These are phyloP conservation scores for Theonella swinhoei DNA, from an alignment of 37 sponge, comb jelly and placozoan genomes.

Conservation along the genomic window DNA sequence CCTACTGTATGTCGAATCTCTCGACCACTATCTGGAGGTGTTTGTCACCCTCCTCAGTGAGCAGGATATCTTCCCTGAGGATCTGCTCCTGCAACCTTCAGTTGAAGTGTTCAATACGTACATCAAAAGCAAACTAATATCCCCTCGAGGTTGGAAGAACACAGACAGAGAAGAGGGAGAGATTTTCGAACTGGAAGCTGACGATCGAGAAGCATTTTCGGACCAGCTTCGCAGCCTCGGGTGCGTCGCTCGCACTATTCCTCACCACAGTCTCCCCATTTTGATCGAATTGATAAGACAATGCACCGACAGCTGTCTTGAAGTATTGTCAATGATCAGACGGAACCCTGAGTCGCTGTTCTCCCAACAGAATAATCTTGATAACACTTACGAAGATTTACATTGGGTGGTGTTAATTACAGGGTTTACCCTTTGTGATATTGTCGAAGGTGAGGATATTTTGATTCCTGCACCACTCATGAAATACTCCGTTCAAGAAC, in stretches of 20 bases:
- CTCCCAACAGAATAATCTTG: constrained; percentile 18
- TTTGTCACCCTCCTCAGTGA: constrained; percentile 37
- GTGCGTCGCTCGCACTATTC: constrained; percentile 37
- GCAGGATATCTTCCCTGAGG: background rate
- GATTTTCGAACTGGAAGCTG: constrained; percentile 47
- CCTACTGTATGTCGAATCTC: constrained; percentile 41
- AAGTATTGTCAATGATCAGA: background rate
- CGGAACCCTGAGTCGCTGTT: constrained; percentile 1
- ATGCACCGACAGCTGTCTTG: constrained; percentile 27
- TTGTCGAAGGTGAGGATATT: constrained; percentile 29
- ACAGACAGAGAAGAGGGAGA: constrained; percentile 16
- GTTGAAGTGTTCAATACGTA: constrained; percentile 45
- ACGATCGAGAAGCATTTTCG: constrained; percentile 49
- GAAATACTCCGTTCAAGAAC: constrained; percentile 23
- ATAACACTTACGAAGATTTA: constrained; percentile 68
- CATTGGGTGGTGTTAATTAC: constrained; percentile 77
- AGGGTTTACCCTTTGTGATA: constrained; percentile 52
- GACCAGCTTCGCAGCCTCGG: constrained; percentile 69
- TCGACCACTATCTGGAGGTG: constrained; percentile 60
- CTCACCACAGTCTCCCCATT: constrained; percentile 36
- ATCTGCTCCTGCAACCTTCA: constrained; percentile 8
- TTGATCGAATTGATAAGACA: constrained; percentile 38
- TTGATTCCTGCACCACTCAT: constrained; percentile 53
- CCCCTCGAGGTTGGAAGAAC: constrained; percentile 68
- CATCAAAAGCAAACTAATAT: constrained; percentile 64